These are phyloP conservation scores for Ceraclea dissimilis DNA, from an alignment of 2,888 invertebrate genomes.

Conservation along the genomic window DNA sequence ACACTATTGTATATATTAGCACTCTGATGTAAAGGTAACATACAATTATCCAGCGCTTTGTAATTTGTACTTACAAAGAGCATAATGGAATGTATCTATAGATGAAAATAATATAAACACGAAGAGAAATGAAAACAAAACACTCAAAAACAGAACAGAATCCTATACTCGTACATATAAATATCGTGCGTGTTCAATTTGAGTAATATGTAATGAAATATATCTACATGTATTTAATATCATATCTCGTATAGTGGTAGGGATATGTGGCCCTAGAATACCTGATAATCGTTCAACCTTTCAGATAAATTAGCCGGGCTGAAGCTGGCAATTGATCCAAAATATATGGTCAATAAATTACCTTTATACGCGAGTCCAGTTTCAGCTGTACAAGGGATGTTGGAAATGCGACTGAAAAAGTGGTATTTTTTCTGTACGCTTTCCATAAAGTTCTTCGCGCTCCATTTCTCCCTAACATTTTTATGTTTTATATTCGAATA, in stretches of 20 bases:
- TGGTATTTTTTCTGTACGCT: neutral
- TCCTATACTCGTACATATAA: no score
- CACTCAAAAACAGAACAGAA: neutral
- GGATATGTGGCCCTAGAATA: neutral
- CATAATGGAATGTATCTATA: neutral
- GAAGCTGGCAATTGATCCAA: neutral
- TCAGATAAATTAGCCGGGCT: neutral
- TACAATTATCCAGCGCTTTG: neutral
- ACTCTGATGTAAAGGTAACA: no score
- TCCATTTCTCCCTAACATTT: neutral
- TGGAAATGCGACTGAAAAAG: neutral
- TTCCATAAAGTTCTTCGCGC: neutral
- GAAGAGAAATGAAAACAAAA: neutral
- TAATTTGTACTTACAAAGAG: neutral
- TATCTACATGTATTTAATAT: no score
- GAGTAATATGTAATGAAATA: no score
- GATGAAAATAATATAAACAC: neutral
- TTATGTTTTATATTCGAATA: neutral
- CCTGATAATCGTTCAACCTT: conserved; percentile 1
- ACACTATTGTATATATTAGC: no score
- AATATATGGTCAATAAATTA: conserved; percentile 2
- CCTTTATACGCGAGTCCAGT: neutral
- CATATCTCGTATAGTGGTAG: no score
- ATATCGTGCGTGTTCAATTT: no score
- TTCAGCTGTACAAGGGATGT: neutral